Evolutionary conservation across 2,888 invertebrate species (phyloP).

Genomic region (Perizoma affinitatum): DNA sequence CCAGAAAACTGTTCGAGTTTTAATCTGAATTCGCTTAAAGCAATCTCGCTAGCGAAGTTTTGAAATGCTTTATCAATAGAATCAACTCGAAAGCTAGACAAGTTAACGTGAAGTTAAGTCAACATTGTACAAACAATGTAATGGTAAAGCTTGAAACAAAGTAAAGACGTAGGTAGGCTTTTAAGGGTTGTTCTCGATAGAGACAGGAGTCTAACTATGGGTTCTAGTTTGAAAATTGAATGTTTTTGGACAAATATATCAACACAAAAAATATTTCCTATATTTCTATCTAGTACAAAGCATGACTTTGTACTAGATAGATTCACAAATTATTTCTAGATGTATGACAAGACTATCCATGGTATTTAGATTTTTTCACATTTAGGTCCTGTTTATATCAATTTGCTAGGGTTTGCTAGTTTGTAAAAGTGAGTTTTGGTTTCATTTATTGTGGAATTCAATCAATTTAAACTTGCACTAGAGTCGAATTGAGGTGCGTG

Average conservation of each 20-base stretch:
- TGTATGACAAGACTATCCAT: no score
- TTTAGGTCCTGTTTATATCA: no score
- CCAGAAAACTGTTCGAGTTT: constrained; percentile 3
- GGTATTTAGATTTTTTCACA: no score
- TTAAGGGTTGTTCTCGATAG: constrained; percentile 45
- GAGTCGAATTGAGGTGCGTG: constrained; percentile 12
- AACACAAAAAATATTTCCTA: neutral
- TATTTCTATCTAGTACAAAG: no score
- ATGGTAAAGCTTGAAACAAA: constrained; percentile 53
- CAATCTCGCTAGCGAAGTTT: constrained; percentile 13
- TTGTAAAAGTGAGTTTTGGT: constrained; percentile 1
- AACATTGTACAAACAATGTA: constrained; percentile 49
- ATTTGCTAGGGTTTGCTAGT: no score
- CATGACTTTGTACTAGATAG: no score
- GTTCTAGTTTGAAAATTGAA: constrained; percentile 1
- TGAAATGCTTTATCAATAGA: constrained; percentile 29
- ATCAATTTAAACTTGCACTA: constrained; percentile 28
- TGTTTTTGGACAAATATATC: neutral
- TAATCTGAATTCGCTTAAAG: constrained; percentile 18
- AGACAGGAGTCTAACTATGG: constrained; percentile 22
- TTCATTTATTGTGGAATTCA: constrained; percentile 15
- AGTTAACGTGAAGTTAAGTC: constrained; percentile 39
- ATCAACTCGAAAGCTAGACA: constrained; percentile 24
- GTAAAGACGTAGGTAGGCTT: constrained; percentile 44
- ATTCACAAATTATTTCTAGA: no score